Evolutionary conservation across 2,888 invertebrate genomes (phyloP).

Genomic region (Panopea generosa): DNA sequence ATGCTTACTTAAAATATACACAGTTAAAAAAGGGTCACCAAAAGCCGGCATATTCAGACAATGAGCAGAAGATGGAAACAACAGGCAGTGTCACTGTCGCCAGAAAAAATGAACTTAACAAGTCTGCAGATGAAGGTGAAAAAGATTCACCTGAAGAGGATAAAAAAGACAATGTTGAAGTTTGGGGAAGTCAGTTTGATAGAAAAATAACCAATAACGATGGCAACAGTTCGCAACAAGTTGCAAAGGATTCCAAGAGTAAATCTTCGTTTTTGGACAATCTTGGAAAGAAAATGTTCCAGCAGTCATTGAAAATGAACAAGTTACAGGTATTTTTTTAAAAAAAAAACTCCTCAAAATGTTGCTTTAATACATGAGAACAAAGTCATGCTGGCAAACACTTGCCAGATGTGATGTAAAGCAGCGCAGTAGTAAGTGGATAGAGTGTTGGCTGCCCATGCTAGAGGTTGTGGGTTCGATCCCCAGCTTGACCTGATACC

Average conservation of each 20-base stretch:
- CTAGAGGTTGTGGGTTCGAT: no score
- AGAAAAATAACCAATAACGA: conserved; percentile 25
- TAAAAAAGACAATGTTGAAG: conserved; percentile 31
- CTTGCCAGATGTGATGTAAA: no score
- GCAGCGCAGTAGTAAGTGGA: no score
- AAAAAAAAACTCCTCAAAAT: neutral
- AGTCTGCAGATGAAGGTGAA: no score
- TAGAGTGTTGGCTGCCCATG: no score
- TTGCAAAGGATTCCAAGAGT: neutral
- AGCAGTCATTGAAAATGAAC: conserved; percentile 55
- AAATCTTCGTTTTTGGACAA: conserved; percentile 62
- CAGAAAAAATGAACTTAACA: no score
- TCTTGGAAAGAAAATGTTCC: conserved; percentile 72
- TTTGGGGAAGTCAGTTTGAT: conserved; percentile 73
- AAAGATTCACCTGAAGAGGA: neutral
- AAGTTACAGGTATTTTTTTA: conserved; percentile 4
- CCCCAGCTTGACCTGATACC: no score
- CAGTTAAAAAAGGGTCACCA: conserved; percentile 46
- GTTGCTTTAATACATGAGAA: no score
- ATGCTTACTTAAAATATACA: conserved; percentile 54
- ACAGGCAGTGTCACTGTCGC: no score
- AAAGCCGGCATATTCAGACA: no score
- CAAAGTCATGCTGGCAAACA: no score
- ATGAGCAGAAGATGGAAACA: no score
- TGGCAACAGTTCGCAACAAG: neutral